Evolutionary conservation across 2,888 invertebrate species (phyloP), one percentile per base, ranked within the genome.

Genomic region (Drosophila anceps): DNA sequence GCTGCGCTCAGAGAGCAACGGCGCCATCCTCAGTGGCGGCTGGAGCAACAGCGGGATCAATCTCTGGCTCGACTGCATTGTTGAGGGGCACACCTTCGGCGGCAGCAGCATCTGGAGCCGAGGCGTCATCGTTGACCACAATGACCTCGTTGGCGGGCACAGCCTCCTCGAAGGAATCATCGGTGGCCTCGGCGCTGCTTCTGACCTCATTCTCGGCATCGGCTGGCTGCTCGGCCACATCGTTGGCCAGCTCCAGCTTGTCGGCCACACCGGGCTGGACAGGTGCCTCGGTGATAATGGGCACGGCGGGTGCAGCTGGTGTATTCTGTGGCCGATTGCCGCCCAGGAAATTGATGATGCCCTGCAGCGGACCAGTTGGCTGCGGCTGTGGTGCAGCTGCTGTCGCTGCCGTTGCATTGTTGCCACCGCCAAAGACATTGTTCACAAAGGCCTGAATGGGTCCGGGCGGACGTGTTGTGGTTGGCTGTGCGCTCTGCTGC

Each of bases 61-160:
- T 66, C 15, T 70, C 68, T 18, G 62, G n/a, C 35, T 73, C 73
- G 0, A 59, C 50, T 0, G 69, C 55, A 10, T 69, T 73, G 61
- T 54, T 73, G 62, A 39, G 53, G 54, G 84, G 82, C 48, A 87
- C 90, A 37, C 76, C 76, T 18, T 86, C 84, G 59, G 77, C 39
- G 4, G 83, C n/a, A 2, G 37, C 82, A 74, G n/a, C n/a, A n/a
- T n/a, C n/a, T n/a, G n/a, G n/a, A n/a, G n/a, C n/a, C n/a, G n/a
- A n/a, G n/a, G n/a, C n/a, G n/a, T 92, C 92, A 57, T 92, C 92
- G 39, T 92, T 91, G 73, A 92, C 91, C 51, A 91, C 84, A 61
- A 92, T 92, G n/a, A 91, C 71, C 57, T 92, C 92, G 4, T 90
- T 91, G 70, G 77, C 80, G 39, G 90, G 90, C 48, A 91, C 89